These are phyloP conservation scores for Volucella zonaria DNA, from an alignment of 2,888 invertebrate genomes.

Conservation along the genomic window DNA sequence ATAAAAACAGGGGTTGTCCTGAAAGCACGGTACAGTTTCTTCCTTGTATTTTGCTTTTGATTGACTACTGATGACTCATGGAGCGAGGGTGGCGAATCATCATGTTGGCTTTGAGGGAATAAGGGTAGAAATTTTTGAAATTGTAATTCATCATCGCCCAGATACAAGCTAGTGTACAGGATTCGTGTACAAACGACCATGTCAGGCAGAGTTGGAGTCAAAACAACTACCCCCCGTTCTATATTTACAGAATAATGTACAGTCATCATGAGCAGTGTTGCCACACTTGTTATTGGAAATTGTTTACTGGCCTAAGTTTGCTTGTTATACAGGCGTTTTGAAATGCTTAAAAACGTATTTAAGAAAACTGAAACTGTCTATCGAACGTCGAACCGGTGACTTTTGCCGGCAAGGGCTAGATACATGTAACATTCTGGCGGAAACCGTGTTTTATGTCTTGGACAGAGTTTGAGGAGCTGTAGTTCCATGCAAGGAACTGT, in stretches of 20 bases:
- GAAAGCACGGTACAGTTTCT: conserved; percentile 39
- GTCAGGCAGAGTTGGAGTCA: background rate
- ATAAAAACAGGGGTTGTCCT: conserved; percentile 47
- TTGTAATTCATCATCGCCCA: conserved; percentile 69
- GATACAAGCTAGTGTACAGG: conserved; percentile 22
- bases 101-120: conserved; percentile 27
- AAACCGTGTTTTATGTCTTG: too few relatives aligned
- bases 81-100: background rate
- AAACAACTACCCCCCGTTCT: conserved; percentile 62
- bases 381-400: too few relatives aligned
- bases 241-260: conserved; percentile 17
- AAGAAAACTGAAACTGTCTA: too few relatives aligned
- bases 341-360: too few relatives aligned
- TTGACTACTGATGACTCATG: conserved; percentile 64
- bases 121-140: conserved; percentile 54
- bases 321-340: too few relatives aligned
- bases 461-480: too few relatives aligned
- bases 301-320: too few relatives aligned
- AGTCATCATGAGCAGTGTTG: too few relatives aligned
- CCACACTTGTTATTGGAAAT: too few relatives aligned
- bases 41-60: conserved; percentile 5
- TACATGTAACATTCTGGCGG: too few relatives aligned
- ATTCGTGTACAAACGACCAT: background rate
- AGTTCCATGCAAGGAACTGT: too few relatives aligned
- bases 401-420: too few relatives aligned